These are phyloP conservation scores for Crotalus horridus DNA, from an alignment of 2,113 vertebrate genomes.

Conservation along the genomic window DNA sequence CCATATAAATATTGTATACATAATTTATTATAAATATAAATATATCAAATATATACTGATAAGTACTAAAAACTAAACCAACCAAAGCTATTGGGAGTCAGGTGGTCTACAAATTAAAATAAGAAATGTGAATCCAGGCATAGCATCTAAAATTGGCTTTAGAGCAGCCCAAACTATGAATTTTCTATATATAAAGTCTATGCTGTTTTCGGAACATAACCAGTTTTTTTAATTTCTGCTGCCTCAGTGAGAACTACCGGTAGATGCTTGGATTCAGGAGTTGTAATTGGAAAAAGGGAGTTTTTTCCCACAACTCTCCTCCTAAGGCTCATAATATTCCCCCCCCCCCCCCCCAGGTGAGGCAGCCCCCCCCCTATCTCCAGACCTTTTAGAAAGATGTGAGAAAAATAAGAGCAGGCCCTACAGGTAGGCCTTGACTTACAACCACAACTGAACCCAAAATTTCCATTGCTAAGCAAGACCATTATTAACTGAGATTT, in stretches of 20 bases:
- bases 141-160: neutral
- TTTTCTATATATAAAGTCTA: neutral
- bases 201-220: neutral
- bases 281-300: neutral
- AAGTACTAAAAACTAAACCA: neutral
- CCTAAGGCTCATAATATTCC: neutral
- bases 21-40: neutral
- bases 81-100: neutral
- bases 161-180: neutral
- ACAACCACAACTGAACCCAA: neutral
- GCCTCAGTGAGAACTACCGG: neutral
- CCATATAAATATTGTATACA: neutral
- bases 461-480: neutral
- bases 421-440: neutral
- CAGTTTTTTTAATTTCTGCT: neutral
- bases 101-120: neutral
- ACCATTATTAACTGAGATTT: neutral
- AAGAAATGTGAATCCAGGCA: neutral
- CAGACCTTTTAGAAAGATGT: too few relatives aligned
- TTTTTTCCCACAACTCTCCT: neutral
- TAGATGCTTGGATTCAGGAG: neutral
- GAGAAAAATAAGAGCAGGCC: neutral
- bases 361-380: too few relatives aligned
- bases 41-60: neutral
- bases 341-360: too few relatives aligned